phyloP scores from a whole-genome alignment of 2,888 invertebrate species.

The Myathropa florea region DNA sequence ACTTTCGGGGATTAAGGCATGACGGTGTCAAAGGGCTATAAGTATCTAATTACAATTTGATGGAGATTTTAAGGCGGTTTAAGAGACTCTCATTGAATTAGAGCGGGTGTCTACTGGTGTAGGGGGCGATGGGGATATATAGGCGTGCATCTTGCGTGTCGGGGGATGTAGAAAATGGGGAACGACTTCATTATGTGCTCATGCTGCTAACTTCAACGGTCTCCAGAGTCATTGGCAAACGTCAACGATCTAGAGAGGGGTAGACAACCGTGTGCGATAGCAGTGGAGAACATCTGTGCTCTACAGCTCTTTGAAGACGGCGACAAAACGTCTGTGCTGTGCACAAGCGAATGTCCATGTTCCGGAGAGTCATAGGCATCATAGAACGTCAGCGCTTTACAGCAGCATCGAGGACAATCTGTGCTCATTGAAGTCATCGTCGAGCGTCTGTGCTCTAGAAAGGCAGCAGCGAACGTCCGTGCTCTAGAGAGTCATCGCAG shows the following conservation, averaged over 20 bases:
- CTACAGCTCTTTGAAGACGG: too few species aligned
- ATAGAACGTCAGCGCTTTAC: neutral
- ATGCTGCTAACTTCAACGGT: too few species aligned
- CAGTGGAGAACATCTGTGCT: neutral
- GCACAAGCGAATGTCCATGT: neutral
- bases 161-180: too few species aligned
- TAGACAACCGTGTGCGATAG: neutral
- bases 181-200: too few species aligned
- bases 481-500: too few species aligned
- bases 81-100: neutral
- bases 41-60: slow-evolving; percentile 2
- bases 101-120: too few species aligned
- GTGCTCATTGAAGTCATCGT: neutral
- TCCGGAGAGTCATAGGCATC: neutral
- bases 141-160: too few species aligned
- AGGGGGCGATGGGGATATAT: too few species aligned
- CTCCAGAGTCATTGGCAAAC: too few species aligned
- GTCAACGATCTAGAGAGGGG: neutral
- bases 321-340: too few species aligned
- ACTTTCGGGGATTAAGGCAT: neutral
- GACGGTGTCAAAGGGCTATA: neutral
- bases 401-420: neutral
- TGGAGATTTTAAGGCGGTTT: neutral
- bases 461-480: too few species aligned
- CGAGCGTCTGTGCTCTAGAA: too few species aligned